Conservation (phyloP, 2,888 invertebrate genomes). For the Balanococcus diminutus region DNA sequence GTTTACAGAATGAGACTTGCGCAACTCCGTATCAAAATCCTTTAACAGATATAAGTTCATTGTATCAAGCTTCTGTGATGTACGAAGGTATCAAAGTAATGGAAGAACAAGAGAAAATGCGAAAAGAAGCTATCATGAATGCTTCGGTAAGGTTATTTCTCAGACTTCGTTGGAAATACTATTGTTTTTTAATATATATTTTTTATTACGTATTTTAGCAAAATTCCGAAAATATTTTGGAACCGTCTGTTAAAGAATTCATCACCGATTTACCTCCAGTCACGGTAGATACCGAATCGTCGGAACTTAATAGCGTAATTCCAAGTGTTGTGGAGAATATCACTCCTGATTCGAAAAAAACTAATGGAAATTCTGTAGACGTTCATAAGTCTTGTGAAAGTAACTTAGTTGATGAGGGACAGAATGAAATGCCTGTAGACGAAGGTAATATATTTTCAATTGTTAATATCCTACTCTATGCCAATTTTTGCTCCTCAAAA, state of each 20-base stretch:
- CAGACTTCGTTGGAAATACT: not conserved
- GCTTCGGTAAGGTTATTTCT: not conserved
- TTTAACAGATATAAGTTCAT: conserved; percentile 42
- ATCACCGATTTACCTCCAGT: not conserved
- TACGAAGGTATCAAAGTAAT: not conserved
- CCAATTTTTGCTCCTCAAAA: too few species aligned
- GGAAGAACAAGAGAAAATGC: not conserved
- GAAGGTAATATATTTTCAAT: not conserved
- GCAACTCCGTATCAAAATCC: not conserved
- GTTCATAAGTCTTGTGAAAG: not conserved
- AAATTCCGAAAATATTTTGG: not conserved
- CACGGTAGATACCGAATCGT: not conserved
- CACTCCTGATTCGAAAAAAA: not conserved
- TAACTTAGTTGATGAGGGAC: not conserved
- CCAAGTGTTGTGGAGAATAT: not conserved
- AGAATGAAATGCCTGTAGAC: not conserved
- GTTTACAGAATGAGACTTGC: conserved; percentile 81
- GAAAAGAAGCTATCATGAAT: not conserved
- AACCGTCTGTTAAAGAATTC: not conserved
- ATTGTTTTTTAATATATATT: not conserved
- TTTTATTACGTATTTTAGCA: not conserved
- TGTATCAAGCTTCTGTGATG: conserved; percentile 22
- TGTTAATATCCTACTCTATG: not conserved
- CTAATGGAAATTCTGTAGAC: not conserved
- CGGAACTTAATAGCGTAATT: not conserved